Base-by-base conservation (phyloP, 2,113 vertebrate genomes). In the Labeo catla region DNA sequence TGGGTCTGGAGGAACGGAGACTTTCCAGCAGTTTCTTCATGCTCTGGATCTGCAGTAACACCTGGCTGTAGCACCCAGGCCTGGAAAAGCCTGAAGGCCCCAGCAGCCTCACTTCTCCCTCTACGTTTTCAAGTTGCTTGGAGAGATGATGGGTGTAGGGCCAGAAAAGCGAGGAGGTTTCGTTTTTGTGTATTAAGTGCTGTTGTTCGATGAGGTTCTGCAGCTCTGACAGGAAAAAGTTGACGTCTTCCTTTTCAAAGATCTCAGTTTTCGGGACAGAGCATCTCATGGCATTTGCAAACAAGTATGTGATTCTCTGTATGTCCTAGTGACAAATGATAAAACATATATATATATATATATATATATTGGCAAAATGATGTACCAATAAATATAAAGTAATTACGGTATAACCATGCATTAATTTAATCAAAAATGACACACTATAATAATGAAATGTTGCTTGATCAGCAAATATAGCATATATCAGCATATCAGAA, bases 171-270 rank as follows among this genome's bases (percentile, higher is more conserved):
- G 95, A 72, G 6, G 93, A 83, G 15, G 90, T 86, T 21, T 95
- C 91, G 52, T 90, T 95, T 88, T 95, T 93, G 4, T 88, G 81
- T 0, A 54, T 76, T 86, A 86, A 89, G 87, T 95, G 96, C 91
- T 98, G 95, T 87, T 94, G 94, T 80, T 92, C 93, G 86, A 99
- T 94, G 57, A 96, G 92, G 1, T 97, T 95, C 86, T 97, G 97
- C 87, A 97, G 92, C 84, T 97, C 12, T 52, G 96, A 95, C 87
- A 98, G 87, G 61, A 98, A 94, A 7, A 90, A 89, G 89, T 97
- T 97, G 91, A 99, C 96, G 82, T 97, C 78, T 72, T 89, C 90
- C 86, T 95, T 95, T 45, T 91, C 89, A 7, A 91, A 88, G 66
- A 93, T 70, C 83, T 91, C 91, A 16, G 88, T 89, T 86, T 90